Percentiles rank a stretch among this genome's conserved stretches.
Evolutionary conservation across 1,140 invertebrate genomes (phyloP).

Genomic region (Hylaeus volcanicus): DNA sequence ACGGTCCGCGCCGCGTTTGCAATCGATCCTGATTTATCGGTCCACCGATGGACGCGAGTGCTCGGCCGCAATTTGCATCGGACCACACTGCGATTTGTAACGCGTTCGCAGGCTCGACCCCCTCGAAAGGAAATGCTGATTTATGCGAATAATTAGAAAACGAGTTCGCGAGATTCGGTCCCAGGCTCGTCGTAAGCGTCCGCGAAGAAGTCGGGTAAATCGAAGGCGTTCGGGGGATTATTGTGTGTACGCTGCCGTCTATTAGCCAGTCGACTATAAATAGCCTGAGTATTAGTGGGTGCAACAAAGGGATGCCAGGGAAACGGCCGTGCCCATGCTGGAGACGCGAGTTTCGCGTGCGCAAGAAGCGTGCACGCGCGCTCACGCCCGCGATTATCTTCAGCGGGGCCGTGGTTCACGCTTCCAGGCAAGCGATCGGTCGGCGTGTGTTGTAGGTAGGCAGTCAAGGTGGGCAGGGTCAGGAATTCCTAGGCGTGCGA

Average conservation of each 20-base stretch:
- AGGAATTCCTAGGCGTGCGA: constrained; percentile 74
- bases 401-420: constrained; percentile 41
- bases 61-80: constrained; percentile 38
- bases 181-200: background rate
- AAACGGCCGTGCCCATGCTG: constrained; percentile 63
- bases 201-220: background rate
- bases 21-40: constrained; percentile 46
- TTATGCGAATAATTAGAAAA: constrained; percentile 45
- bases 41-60: constrained; percentile 15
- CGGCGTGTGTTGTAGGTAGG: constrained; percentile 50
- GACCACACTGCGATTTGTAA: constrained; percentile 31
- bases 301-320: constrained; percentile 72
- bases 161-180: constrained; percentile 2
- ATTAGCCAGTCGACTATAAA: constrained; percentile 60
- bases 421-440: constrained; percentile 53
- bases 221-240: constrained; percentile 34
- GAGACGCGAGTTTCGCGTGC: constrained; percentile 53
- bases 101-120: constrained; percentile 15
- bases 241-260: constrained; percentile 22
- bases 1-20: constrained; percentile 24
- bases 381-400: constrained; percentile 68
- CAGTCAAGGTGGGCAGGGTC: constrained; percentile 74
- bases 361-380: constrained; percentile 44
- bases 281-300: constrained; percentile 61
- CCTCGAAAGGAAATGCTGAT: constrained; percentile 4